A percentile compares a stretch with the other conserved stretches of the same genome.
Conservation (phyloP, 2,888 invertebrate species). For the Osedax fenrisi region DNA sequence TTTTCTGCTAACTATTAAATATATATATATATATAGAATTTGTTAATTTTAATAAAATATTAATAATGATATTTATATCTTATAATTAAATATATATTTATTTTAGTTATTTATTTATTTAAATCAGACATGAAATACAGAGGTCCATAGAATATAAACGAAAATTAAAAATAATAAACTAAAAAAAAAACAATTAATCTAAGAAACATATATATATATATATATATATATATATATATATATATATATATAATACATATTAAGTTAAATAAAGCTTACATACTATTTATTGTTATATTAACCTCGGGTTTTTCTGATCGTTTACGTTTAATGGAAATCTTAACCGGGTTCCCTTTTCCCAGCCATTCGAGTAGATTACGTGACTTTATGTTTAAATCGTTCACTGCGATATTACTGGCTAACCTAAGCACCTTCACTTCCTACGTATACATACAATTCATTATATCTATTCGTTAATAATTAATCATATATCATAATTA, state of each 20-base stretch:
- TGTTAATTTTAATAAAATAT: background rate
- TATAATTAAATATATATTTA: too few relatives aligned
- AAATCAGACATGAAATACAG: too few relatives aligned
- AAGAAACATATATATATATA: too few relatives aligned
- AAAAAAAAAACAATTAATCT: background rate
- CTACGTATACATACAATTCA: background rate
- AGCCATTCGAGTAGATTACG: slow-evolving; percentile 11
- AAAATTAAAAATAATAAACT: background rate
- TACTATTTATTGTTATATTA: too few relatives aligned
- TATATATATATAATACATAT: too few relatives aligned
- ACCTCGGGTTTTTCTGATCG: background rate
- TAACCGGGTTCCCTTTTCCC: slow-evolving; percentile 6
- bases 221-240: too few relatives aligned
- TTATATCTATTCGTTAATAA: too few relatives aligned
- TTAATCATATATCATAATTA: too few relatives aligned
- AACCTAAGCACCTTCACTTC: slow-evolving; percentile 2
- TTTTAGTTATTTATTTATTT: too few relatives aligned
- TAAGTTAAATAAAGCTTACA: too few relatives aligned
- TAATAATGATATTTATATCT: background rate
- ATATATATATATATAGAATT: background rate
- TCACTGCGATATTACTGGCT: slow-evolving; percentile 4
- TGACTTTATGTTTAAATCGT: background rate
- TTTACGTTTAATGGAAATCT: background rate
- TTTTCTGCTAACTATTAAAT: background rate
- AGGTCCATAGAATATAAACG: too few relatives aligned